Base-by-base conservation (phyloP, 2,797 vertebrate species). In the Spinus pinus region DNA sequence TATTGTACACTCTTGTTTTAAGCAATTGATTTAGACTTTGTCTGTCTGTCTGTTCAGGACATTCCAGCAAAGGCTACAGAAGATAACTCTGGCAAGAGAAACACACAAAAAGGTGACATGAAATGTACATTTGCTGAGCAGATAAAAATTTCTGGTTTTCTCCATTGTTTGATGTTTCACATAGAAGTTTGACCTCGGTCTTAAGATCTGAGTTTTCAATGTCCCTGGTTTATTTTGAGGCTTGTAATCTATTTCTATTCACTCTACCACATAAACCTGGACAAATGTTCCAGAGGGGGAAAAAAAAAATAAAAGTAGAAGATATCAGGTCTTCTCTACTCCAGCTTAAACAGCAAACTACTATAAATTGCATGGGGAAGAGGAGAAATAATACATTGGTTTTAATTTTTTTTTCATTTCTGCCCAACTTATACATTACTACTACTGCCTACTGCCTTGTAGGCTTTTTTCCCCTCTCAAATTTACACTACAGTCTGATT, bases 91-190 rank as follows among this genome's bases (percentile, higher is more conserved):
- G 30, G 53, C 44, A 84, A 37, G 11, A 66, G 9, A 85, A 80
- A 87, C 25, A 84, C 7, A 79, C 23, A 30, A 25, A 74, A 6
- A 57, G 5, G 8, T 35, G n/a, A 77, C 10, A 21, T 39, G 12
- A 66, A 57, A 54, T 3, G 9, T 8, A 39, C 6, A 41, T 53
- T 61, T 0, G 0, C 39, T 69, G 47, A 72, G 8, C 12, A 47
- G 15, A 79, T 9, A 20, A 74, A 89, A 61, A 27, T 13, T 49
- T 67, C 53, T 69, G 16, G 0, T 14, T 77, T 88, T 78, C 54
- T 81, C 33, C 7, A 4, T 4, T 56, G 23, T 64, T 77, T 8
- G 2, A 41, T 62, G 23, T 41, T 79, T 81, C 35, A 54, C 12
- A 17, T 7, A 42, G 24, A 57, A 23, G 13, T 56, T n/a, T 78